phyloP scores from a whole-genome alignment of 30 jellyfish, hydroid and myxozoan species.

The Clytia hemisphaerica region DNA sequence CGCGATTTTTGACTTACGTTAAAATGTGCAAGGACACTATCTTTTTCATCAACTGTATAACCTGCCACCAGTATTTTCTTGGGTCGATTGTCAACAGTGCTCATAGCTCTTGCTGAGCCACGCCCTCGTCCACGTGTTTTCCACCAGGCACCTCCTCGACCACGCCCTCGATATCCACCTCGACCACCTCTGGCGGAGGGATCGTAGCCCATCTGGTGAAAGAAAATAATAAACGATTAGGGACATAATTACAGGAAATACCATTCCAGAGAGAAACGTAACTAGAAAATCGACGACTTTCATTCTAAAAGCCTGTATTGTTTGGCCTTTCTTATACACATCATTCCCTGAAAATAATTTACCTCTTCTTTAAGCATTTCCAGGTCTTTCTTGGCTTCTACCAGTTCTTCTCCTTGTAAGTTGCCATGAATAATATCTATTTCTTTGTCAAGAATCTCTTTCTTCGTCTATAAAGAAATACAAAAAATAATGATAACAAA shows the following conservation, averaged over 20 bases:
- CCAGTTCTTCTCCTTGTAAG: conserved; percentile 57
- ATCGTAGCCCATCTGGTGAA: no score
- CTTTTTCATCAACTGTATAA: conserved; percentile 72
- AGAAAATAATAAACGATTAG: no score
- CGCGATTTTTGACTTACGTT: conserved; percentile 69
- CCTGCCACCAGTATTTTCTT: conserved; percentile 74
- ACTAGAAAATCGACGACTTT: no score
- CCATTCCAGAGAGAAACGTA: no score
- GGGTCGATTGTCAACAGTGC: conserved; percentile 78
- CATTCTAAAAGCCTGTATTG: no score
- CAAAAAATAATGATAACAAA: background rate
- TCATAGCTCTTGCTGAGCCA: conserved; percentile 51
- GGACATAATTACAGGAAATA: no score
- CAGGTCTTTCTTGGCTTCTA: conserved; percentile 31
- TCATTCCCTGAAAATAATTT: background rate
- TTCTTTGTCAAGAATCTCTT: conserved; percentile 82
- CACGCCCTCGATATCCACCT: conserved; percentile 43
- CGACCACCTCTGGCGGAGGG: conserved; percentile 31
- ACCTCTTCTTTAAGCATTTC: conserved; percentile 70
- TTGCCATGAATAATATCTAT: conserved; percentile 77
- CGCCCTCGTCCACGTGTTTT: conserved; percentile 58
- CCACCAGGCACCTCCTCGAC: conserved; percentile 48
- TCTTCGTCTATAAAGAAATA: conserved; percentile 39
- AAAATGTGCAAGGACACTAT: conserved; percentile 74
- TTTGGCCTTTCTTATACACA: no score